Base-by-base conservation (phyloP, 2,888 invertebrate genomes). In the Palloptera scutellata region DNA sequence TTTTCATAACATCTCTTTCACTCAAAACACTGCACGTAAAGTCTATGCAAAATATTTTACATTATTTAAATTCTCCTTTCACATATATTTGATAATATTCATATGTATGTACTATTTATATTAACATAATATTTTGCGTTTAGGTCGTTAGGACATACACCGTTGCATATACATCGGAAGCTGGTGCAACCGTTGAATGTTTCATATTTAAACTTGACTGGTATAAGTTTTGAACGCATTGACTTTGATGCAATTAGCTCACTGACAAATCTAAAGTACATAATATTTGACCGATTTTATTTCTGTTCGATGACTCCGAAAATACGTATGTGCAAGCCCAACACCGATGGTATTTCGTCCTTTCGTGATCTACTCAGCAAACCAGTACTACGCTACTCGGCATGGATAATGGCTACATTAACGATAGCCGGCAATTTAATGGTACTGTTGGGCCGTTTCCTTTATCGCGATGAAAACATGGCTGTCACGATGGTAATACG, bases 291-390 rank as follows among this genome's bases (percentile, higher is more conserved):
- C 71, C 87, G 87, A 55, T 91, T 90, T 77, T 86, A 87, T 73
- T 90, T 88, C 77, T 91, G 91, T 75, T 87, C 88, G 2, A 89
- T 87, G 79, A 88, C 88, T 1, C 88, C 89, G 0, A 82, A 84
- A 52, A 88, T 89, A 8, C 83, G 86, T 61, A 86, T 86, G 73
- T 91, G 91, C 74, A 85, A 84, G 43, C 91, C 91, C 0, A 83
- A 85, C 30, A 88, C 88, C 13, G 90, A 91, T 78, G 91, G 91
- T 82, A 84, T 91, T 0, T 91, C 91, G 0, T 89, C 90, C 11
- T 85, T 87, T 52, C 83, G 86, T 53, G 87, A 90, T 77, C 82
- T 91, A 30, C 79, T 91, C 10, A 87, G 86, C 53, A 88, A 88
- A 70, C 87, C 88, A 11, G 81, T 88, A 12, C 79, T 91, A 58